Conservation (phyloP, 2,888 invertebrate species). For the Ornithoptera alexandrae region DNA sequence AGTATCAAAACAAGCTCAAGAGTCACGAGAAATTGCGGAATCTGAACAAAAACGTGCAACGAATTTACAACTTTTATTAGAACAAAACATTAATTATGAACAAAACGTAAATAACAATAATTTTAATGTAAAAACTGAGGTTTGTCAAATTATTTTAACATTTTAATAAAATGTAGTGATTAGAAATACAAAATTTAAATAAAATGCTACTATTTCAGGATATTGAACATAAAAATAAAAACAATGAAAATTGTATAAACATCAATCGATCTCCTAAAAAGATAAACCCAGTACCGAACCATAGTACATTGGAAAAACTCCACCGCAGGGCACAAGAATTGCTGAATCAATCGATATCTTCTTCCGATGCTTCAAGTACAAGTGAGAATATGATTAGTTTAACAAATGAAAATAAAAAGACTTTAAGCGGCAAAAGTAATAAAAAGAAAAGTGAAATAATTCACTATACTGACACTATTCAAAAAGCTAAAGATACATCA, state of each 20-base stretch:
- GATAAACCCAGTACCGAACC: constrained; percentile 43
- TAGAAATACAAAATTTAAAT: background rate
- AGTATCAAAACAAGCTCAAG: constrained; percentile 58
- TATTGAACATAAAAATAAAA: constrained; percentile 7
- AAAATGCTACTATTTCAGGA: constrained; percentile 13
- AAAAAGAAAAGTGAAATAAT: constrained; percentile 21
- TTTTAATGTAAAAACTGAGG: constrained; percentile 24
- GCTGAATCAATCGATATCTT: constrained; percentile 55
- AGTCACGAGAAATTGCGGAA: constrained; percentile 57
- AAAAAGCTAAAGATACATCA: constrained; percentile 17
- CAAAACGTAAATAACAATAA: background rate
- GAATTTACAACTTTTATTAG: constrained; percentile 54
- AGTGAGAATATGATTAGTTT: constrained; percentile 37
- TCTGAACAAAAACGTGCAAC: constrained; percentile 54
- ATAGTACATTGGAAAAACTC: constrained; percentile 58
- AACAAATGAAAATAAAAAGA: constrained; percentile 12
- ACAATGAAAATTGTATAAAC: constrained; percentile 21
- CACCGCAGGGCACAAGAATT: constrained; percentile 71
- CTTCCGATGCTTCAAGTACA: constrained; percentile 55
- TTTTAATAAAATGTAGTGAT: background rate
- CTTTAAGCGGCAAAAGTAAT: constrained; percentile 10
- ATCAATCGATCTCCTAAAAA: constrained; percentile 33
- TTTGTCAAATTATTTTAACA: constrained; percentile 19
- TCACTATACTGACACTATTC: background rate
- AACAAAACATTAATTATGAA: constrained; percentile 44